These are phyloP conservation scores for Asarcornis scutulata DNA, from an alignment of 2,113 vertebrate species.

Conservation along the genomic window DNA sequence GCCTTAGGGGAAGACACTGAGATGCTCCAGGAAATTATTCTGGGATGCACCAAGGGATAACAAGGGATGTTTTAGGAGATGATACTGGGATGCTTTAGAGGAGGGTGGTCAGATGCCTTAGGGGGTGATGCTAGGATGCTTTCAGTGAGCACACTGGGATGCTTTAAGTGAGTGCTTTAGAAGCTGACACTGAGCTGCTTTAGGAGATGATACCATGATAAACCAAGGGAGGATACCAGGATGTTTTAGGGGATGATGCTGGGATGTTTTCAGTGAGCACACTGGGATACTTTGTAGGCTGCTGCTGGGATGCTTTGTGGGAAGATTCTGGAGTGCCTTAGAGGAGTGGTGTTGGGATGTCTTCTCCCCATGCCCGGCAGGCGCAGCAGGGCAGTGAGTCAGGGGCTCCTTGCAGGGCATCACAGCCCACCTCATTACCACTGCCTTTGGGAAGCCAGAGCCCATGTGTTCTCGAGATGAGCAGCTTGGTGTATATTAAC, in stretches of 20 bases:
- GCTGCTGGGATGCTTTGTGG: neutral
- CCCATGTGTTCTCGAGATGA: slow-evolving; percentile 54
- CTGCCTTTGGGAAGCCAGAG: neutral
- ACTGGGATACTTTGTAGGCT: neutral
- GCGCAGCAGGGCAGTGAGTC: neutral
- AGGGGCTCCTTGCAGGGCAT: slow-evolving; percentile 8
- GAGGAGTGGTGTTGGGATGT: neutral
- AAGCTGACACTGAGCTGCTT: neutral
- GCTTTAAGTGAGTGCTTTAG: neutral
- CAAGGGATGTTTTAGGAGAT: neutral
- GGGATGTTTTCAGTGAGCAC: neutral
- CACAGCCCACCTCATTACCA: slow-evolving; percentile 38
- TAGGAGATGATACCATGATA: too few species aligned
- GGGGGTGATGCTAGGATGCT: neutral
- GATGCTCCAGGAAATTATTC: neutral
- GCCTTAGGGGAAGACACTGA: neutral
- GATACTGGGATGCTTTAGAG: neutral
- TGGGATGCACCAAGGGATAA: neutral
- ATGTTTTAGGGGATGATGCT: too few species aligned
- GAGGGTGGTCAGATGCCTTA: neutral
- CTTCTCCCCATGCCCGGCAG: neutral
- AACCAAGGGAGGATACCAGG: neutral
- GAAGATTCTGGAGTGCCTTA: neutral
- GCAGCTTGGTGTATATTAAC: slow-evolving; percentile 70
- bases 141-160: neutral